These are phyloP conservation scores for Pipistrellus kuhlii DNA, from an alignment of 2,797 vertebrate genomes.

Conservation along the genomic window DNA sequence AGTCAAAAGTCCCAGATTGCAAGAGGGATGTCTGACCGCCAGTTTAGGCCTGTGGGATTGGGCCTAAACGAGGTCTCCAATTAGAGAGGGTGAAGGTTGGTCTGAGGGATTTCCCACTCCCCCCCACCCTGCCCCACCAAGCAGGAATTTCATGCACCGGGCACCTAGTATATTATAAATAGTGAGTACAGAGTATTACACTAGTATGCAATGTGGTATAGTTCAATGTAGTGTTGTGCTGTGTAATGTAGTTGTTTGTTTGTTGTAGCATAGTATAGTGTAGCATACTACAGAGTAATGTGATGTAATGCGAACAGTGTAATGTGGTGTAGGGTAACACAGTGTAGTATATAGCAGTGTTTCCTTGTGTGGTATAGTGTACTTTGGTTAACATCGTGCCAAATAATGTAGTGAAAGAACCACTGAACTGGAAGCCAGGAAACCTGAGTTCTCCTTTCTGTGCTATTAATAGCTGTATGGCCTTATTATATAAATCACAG, in stretches of 20 bases:
- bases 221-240: neutral
- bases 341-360: neutral
- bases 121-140: too few species aligned
- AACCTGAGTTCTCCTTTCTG: slow-evolving; percentile 21
- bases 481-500: slow-evolving; percentile 55
- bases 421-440: slow-evolving; percentile 36
- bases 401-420: neutral
- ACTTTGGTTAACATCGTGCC: neutral
- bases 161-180: neutral
- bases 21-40: too few species aligned
- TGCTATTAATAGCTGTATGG: slow-evolving; percentile 24
- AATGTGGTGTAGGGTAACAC: neutral
- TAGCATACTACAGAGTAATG: neutral
- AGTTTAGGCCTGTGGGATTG: too few species aligned
- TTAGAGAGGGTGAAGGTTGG: too few species aligned
- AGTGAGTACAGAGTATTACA: neutral
- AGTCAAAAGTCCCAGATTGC: too few species aligned
- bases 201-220: neutral
- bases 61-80: too few species aligned
- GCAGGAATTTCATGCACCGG: too few species aligned
- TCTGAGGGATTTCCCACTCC: too few species aligned
- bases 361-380: neutral
- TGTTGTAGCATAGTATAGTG: neutral
- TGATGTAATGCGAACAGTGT: neutral
- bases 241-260: neutral